These are phyloP conservation scores for Branchellion lobata DNA, from an alignment of 2,888 invertebrate genomes.

Conservation along the genomic window DNA sequence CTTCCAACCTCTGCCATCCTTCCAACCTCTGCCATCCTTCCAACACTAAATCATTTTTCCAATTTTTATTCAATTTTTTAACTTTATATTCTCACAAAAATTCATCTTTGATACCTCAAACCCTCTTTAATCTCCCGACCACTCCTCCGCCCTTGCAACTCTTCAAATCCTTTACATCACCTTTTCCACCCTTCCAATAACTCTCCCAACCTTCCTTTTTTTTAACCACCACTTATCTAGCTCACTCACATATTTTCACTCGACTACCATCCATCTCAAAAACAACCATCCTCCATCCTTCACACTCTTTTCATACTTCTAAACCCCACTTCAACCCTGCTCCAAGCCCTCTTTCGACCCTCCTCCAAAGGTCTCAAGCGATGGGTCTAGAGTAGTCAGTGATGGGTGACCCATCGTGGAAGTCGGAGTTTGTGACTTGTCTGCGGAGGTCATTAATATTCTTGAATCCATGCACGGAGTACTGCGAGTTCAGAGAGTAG, in stretches of 20 bases:
- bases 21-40: too few relatives aligned
- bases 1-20: too few relatives aligned
- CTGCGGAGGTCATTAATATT: conserved; percentile 51
- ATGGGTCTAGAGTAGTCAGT: background rate
- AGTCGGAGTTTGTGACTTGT: conserved; percentile 34
- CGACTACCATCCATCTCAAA: background rate
- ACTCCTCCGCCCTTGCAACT: too few relatives aligned
- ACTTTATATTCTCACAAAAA: too few relatives aligned
- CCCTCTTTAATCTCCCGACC: too few relatives aligned
- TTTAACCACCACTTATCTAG: background rate
- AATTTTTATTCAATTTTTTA: too few relatives aligned
- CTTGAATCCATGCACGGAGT: conserved; percentile 59
- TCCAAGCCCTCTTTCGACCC: background rate
- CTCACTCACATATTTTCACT: background rate
- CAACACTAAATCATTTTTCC: too few relatives aligned
- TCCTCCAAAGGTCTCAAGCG: background rate
- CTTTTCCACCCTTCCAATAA: background rate
- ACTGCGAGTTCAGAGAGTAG: conserved; percentile 60
- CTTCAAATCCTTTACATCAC: too few relatives aligned
- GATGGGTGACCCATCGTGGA: conserved; percentile 14
- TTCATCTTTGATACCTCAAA: too few relatives aligned
- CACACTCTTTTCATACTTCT: background rate
- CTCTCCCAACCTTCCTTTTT: background rate
- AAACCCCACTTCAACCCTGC: background rate
- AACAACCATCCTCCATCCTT: background rate